phyloP scores from a whole-genome alignment of 2,113 vertebrate genomes.

The Actenoides lindsayi region DNA sequence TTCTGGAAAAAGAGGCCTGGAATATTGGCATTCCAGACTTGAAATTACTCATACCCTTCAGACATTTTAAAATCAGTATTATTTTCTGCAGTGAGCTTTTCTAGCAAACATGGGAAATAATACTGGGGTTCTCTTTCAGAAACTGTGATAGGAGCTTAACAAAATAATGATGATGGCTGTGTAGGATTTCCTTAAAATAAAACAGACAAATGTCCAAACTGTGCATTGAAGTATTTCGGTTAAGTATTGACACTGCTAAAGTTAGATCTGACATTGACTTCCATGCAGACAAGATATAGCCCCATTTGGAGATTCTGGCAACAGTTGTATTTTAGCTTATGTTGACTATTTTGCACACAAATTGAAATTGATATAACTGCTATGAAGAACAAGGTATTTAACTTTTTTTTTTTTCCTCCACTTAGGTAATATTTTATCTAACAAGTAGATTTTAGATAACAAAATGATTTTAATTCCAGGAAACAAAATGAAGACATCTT shows the following conservation, averaged over 20 bases:
- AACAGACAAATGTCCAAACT: neutral
- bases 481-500: neutral
- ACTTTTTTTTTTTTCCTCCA: no score
- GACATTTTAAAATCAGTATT: neutral
- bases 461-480: neutral
- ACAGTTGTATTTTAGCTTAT: neutral
- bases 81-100: neutral
- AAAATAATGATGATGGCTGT: neutral
- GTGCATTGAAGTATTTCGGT: neutral
- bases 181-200: neutral
- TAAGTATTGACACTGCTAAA: neutral
- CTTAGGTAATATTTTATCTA: neutral
- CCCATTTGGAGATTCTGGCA: neutral
- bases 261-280: neutral
- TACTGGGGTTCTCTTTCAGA: neutral
- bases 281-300: neutral
- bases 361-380: neutral
- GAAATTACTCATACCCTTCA: neutral
- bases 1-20: neutral
- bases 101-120: neutral
- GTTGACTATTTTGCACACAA: conserved; percentile 5
- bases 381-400: neutral
- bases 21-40: neutral
- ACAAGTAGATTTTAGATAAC: neutral
- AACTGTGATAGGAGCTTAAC: neutral